These are phyloP conservation scores for Acropora yongei DNA, from an alignment of 64 coral and sea anemone genomes.

Conservation along the genomic window DNA sequence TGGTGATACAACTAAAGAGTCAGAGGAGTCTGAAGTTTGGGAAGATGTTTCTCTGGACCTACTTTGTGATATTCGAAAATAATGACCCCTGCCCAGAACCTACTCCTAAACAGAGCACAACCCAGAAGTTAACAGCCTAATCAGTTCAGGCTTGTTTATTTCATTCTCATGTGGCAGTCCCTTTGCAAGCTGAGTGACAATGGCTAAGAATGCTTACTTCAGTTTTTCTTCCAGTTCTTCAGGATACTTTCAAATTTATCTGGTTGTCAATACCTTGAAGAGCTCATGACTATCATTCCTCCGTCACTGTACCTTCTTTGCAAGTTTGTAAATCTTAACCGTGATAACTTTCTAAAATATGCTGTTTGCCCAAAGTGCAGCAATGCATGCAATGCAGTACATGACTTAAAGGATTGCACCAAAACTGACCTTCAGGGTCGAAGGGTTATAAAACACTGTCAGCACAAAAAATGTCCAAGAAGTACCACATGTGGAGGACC, in stretches of 20 bases:
- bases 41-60: constrained; percentile 26
- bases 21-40: constrained; percentile 36
- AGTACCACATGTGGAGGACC: constrained; percentile 24
- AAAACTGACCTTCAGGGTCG: background rate
- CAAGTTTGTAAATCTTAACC: constrained; percentile 3
- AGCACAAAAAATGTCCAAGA: background rate
- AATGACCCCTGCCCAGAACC: constrained; percentile 15
- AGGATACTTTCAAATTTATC: constrained; percentile 7
- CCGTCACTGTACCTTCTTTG: constrained; percentile 26
- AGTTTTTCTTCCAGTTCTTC: constrained; percentile 33
- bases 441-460: constrained; percentile 1
- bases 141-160: constrained; percentile 38
- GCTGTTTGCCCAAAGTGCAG: constrained; percentile 46
- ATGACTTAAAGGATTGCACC: constrained; percentile 33
- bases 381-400: background rate
- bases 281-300: background rate
- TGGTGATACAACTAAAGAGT: background rate
- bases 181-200: constrained; percentile 50
- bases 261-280: background rate
- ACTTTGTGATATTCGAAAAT: background rate
- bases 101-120: background rate
- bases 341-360: constrained; percentile 32
- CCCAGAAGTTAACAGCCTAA: background rate
- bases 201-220: constrained; percentile 43
- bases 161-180: constrained; percentile 46